Evolutionary conservation across 2,888 invertebrate species (phyloP), one percentile per base, ranked within the genome.

Genomic region (Pomacea canaliculata): DNA sequence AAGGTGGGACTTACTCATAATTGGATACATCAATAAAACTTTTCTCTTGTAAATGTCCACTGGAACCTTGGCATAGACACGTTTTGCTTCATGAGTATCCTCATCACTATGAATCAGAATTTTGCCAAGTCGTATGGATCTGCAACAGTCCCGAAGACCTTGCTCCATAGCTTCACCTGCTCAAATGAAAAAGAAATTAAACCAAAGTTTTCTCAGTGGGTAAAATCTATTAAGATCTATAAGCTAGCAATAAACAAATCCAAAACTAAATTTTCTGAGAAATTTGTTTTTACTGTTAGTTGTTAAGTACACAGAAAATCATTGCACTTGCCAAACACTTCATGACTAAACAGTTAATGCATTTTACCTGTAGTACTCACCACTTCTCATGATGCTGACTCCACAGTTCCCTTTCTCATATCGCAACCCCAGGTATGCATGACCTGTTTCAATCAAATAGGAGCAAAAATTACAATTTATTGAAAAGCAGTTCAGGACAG

Each of bases 371-470:
- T 65, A 7, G 37, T 23, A 49, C 85, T 82, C 79, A 90, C 92
- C 93, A 88, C 92, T 92, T 82, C 93, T 93, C 68, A 99, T 97
- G 87, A 99, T 97, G 78, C 98, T 97, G 12, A 99, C 98, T 5
- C 99, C 99, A 91, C 99, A 99, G 91, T 99, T 99, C 46, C 99
- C 99, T 59, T 97, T 97, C 76, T 96, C 95, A 92, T 98, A 99
- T 87, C 96, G 96, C 0, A 99, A 92, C 0, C 99, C 99, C 87
- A 96, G 94, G 89, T 98, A 99, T 63, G 94, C 92, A 16, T 95
- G 95, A 72, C 96, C 96, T 92, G 83, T 56, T 48, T 59, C 2
- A 76, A 12, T 37, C 56, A 27, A 78, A n/a, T 51, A 51, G 16
- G 12, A n/a, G 19, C 13, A 23, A 13, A 13, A 46, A 63, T 5